A percentile compares a stretch with the other conserved stretches of the same genome.
These are phyloP conservation scores for Ceryle rudis DNA, from an alignment of 2,797 vertebrate species.

Conservation along the genomic window DNA sequence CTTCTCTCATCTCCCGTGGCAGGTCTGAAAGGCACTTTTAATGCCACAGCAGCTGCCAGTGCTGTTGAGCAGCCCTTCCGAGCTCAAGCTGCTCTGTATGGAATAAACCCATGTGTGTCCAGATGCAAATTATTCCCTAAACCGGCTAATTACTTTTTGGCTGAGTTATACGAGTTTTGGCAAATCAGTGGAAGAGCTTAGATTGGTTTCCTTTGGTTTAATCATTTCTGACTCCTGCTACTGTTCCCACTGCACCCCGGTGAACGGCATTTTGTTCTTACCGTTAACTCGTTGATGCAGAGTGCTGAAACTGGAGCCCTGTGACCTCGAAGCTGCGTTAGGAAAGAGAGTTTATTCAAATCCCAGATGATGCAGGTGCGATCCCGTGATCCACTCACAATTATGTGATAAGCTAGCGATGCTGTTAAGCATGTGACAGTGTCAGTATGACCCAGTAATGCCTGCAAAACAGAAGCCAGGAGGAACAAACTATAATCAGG, in stretches of 20 bases:
- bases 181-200: neutral
- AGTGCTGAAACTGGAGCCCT: constrained; percentile 94
- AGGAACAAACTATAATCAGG: neutral
- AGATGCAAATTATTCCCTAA: neutral
- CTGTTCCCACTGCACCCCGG: neutral
- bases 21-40: neutral
- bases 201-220: neutral
- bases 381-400: constrained; percentile 95
- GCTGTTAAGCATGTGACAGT: constrained; percentile 93
- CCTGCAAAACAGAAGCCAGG: constrained; percentile 74
- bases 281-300: constrained; percentile 97
- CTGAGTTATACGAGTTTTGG: neutral
- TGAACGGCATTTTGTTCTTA: constrained; percentile 45
- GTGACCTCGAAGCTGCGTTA: constrained; percentile 96
- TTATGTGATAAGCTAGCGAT: constrained; percentile 94
- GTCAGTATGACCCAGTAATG: constrained; percentile 94
- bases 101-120: accelerated
- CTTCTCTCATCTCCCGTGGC: neutral
- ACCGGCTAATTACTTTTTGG: neutral
- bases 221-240: neutral
- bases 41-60: neutral
- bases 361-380: constrained; percentile 99
- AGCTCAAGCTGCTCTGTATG: neutral
- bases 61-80: neutral
- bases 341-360: constrained; percentile 94